A percentile compares a stretch with the other conserved stretches of the same genome.
Evolutionary conservation across 2,888 invertebrate species (phyloP).

Genomic region (Lomographa bimaculata): DNA sequence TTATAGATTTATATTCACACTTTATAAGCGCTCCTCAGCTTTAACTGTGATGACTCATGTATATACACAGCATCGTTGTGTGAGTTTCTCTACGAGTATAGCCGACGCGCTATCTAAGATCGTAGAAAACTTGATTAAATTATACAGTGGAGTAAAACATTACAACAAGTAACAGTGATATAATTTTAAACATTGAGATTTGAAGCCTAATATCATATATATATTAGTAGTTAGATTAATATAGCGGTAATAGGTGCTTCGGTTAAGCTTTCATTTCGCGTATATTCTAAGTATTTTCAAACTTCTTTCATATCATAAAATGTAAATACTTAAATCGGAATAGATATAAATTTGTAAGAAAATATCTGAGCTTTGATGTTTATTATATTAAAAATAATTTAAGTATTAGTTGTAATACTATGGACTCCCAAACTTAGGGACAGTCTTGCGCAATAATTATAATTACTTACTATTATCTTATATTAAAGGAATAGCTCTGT

Average conservation of each 20-base stretch:
- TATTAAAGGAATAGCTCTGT: conserved; percentile 76
- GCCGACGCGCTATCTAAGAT: no score
- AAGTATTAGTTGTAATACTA: conserved; percentile 69
- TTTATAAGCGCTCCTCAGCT: no score
- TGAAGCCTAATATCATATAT: no score
- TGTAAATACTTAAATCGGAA: conserved; percentile 70
- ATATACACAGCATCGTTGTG: no score
- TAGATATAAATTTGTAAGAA: conserved; percentile 72
- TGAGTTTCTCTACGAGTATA: no score
- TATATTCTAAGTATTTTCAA: conserved; percentile 56
- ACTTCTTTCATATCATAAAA: conserved; percentile 75
- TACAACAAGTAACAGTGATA: conserved; percentile 1
- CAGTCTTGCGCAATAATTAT: conserved; percentile 80
- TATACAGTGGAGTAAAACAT: no score
- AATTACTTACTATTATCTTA: conserved; percentile 77
- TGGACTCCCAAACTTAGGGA: conserved; percentile 61
- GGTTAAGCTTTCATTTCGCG: conserved; percentile 59
- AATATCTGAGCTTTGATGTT: conserved; percentile 82
- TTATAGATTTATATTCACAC: no score
- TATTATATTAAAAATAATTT: conserved; percentile 73
- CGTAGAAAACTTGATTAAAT: no score
- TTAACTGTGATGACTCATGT: no score
- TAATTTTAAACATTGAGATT: conserved; percentile 17
- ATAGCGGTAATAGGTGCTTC: conserved; percentile 64
- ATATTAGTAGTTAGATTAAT: conserved; percentile 34